Percentiles rank a stretch among this genome's conserved stretches.
phyloP scores from a whole-genome alignment of 1,140 invertebrate species.

The Drosophila teissieri region DNA sequence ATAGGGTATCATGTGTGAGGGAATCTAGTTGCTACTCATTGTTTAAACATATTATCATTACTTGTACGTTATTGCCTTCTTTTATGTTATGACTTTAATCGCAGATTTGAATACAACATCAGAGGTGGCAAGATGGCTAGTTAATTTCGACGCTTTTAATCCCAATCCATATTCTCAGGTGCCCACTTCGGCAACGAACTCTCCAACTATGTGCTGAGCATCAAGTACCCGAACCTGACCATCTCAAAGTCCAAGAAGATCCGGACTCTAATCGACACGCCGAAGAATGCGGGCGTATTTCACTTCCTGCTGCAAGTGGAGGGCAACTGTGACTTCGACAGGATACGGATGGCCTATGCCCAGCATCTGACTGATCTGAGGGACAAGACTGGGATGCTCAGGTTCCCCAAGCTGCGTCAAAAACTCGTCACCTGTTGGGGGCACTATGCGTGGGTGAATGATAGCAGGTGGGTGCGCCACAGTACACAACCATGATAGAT shows the following conservation, averaged over 20 bases:
- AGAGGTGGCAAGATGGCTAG: background rate
- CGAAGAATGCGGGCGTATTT: slow-evolving; percentile 89
- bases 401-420: slow-evolving; percentile 87
- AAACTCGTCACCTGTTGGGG: slow-evolving; percentile 88
- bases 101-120: background rate
- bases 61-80: background rate
- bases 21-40: background rate
- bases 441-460: slow-evolving; percentile 88
- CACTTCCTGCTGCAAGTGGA: slow-evolving; percentile 88
- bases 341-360: slow-evolving; percentile 84
- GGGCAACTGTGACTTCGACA: slow-evolving; percentile 85
- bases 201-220: slow-evolving; percentile 84
- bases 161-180: slow-evolving; percentile 36
- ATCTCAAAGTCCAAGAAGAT: slow-evolving; percentile 88
- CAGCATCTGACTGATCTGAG: slow-evolving; percentile 86
- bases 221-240: slow-evolving; percentile 86
- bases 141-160: background rate
- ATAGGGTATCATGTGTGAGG: background rate
- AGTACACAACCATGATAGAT: background rate
- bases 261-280: slow-evolving; percentile 88
- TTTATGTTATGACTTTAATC: background rate
- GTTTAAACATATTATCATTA: background rate
- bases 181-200: slow-evolving; percentile 77
- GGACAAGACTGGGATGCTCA: slow-evolving; percentile 86
- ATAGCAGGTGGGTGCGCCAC: slow-evolving; percentile 59